Evolutionary conservation across 2,888 invertebrate genomes (phyloP).

Genomic region (Dilophus febrilis): DNA sequence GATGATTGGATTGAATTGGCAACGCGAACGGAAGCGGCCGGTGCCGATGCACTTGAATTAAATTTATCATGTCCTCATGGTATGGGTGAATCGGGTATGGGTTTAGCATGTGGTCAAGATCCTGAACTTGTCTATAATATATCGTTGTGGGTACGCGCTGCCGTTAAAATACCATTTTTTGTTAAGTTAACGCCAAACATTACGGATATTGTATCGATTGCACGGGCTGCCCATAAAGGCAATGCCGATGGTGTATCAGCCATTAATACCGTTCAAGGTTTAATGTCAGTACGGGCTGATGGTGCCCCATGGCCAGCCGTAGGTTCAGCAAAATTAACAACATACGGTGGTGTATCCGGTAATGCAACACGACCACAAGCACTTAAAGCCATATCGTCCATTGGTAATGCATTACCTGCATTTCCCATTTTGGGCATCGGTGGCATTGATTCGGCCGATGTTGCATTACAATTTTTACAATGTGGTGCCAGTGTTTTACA

Average conservation of each 20-base stretch:
- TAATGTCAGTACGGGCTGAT: constrained; percentile 73
- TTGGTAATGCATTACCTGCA: constrained; percentile 65
- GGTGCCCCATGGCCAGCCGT: constrained; percentile 86
- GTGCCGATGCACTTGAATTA: constrained; percentile 87
- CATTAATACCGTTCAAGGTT: constrained; percentile 90
- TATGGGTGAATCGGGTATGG: constrained; percentile 98
- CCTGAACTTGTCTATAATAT: constrained; percentile 76
- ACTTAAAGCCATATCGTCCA: constrained; percentile 74
- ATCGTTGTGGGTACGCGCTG: constrained; percentile 73
- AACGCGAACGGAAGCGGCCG: constrained; percentile 56
- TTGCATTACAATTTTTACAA: constrained; percentile 83
- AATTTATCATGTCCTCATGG: constrained; percentile 98
- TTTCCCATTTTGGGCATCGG: constrained; percentile 93
- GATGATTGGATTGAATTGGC: constrained; percentile 80
- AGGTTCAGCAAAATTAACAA: constrained; percentile 60
- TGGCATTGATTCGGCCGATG: constrained; percentile 93
- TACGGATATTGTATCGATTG: constrained; percentile 80
- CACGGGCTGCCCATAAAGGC: constrained; percentile 76
- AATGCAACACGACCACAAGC: constrained; percentile 93
- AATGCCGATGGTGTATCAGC: constrained; percentile 91
- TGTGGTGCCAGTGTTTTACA: constrained; percentile 87
- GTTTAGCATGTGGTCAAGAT: constrained; percentile 94
- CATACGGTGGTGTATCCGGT: constrained; percentile 87
- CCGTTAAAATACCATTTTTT: constrained; percentile 88
- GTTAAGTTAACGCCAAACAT: constrained; percentile 96